Evolutionary conservation across 2,888 invertebrate genomes (phyloP), one percentile per base, ranked within the genome.

Genomic region (Thumatha senex): DNA sequence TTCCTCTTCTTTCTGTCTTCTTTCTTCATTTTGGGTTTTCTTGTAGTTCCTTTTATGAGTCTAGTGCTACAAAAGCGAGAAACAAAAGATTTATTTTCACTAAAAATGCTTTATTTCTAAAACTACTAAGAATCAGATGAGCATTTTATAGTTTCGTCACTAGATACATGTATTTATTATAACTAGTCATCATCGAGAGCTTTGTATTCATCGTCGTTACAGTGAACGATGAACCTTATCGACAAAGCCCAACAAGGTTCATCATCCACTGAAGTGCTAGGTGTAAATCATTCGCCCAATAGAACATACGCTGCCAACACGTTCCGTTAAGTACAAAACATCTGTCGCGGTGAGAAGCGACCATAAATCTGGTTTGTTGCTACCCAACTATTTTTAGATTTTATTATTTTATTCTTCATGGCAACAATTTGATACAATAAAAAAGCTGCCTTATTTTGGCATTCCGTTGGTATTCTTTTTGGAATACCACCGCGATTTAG

Each of bases 321-420:
- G 44, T 48, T 61, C 56, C 63, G 63, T 61, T 73, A 69, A 67
- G 64, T 39, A 53, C 45, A 45, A 45, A 40, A 38, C 41, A 38
- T 46, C 62, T 52, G 59, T 58, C 61, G 67, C 56, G 58, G 71
- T 68, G 66, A 68, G 67, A 65, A 62, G 63, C 55, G 56, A 67
- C 61, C 67, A 78, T 75, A 76, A 78, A 80, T 79, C 80, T 65
- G 76, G 81, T 81, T 78, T 78, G 77, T 77, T 78, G 72, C 80
- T 72, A 76, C 63, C 70, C 74, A 61, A 59, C 62, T 80, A 80
- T 80, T 77, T 80, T 77, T 76, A 80, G 72, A 76, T 61, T 56
- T 76, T 58, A 67, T 72, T 75, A 67, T 74, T 72, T 72, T 72
- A 55, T 56, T n/a, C n/a, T n/a, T n/a, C 75, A 67, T 72, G 67